Base-by-base conservation (phyloP, 2,113 vertebrate genomes). In the Vulpes lagopus region DNA sequence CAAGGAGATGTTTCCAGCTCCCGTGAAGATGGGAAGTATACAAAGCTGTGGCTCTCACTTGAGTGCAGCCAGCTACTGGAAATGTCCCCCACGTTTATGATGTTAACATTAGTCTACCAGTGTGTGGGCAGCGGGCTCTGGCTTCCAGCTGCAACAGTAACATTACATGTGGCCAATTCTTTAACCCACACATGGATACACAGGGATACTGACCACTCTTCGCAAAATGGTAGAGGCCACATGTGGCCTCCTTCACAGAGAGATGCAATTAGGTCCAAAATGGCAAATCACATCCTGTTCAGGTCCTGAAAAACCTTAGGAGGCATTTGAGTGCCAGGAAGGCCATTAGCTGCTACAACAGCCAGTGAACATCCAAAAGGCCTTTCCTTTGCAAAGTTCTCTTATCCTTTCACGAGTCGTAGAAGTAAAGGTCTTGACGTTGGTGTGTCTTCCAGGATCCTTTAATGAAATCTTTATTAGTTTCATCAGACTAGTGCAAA, bases 31-130 rank as follows among this genome's bases (percentile, higher is more conserved):
- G 0, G 76, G 32, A 51, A 22, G 10, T 11, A 2, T 55, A 55
- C 59, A 14, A 11, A 59, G 23, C 3, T 6, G 0, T 2, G 10
- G 30, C 65, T 22, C 8, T 11, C 38, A 0, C n/a, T 11, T 0
- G 1, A n/a, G 5, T 22, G 7, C 27, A 6, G 4, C 79, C 25
- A 1, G 17, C 27, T 22, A 3, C 59, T 12, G n/a, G 10, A 11
- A 51, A 38, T 0, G 11, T 22, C 69, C 20, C 62, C 55, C 43
- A 30, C 20, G 12, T 38, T 57, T 9, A 23, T 8, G 35, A 53
- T 4, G 1, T 38, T 69, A 69, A 53, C 60, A 19, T 38, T 8
- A 23, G 35, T 11, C 43, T 12, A 1, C n/a, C 15, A 1, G 1
- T 1, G 17, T 32, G 55, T 3, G 49, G n/a, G 23, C 38, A 11